Conservation (phyloP, 2,888 invertebrate species). For the Malachius bipustulatus region DNA sequence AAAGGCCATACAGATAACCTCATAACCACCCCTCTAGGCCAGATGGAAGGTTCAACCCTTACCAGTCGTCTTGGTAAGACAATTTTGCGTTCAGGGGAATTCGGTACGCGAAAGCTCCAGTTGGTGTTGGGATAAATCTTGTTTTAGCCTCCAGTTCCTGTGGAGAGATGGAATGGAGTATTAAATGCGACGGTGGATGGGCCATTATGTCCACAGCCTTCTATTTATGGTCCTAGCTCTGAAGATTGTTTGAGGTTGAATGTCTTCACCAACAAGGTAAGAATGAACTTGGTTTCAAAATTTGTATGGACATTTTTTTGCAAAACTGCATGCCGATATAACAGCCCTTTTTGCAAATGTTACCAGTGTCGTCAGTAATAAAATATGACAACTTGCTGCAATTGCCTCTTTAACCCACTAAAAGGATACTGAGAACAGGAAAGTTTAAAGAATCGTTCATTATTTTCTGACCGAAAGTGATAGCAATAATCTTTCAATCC, state of each 20-base stretch:
- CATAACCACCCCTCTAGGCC: slow-evolving; percentile 22
- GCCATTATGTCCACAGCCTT: slow-evolving; percentile 32
- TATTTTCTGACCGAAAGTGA: too few relatives aligned
- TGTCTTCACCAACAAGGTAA: slow-evolving; percentile 44
- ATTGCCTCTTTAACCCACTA: too few relatives aligned
- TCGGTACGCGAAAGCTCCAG: slow-evolving; percentile 27
- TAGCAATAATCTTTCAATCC: too few relatives aligned
- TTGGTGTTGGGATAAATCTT: slow-evolving; percentile 17
- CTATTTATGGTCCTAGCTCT: slow-evolving; percentile 30
- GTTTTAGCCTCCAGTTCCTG: slow-evolving; percentile 30
- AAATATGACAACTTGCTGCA: too few relatives aligned
- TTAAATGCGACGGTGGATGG: slow-evolving; percentile 32
- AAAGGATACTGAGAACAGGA: too few relatives aligned
- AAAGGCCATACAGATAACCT: slow-evolving; percentile 7
- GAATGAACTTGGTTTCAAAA: too few relatives aligned
- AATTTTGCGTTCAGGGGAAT: slow-evolving; percentile 28
- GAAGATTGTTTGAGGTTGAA: slow-evolving; percentile 57
- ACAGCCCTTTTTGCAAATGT: too few relatives aligned
- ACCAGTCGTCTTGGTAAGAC: slow-evolving; percentile 24
- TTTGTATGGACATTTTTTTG: too few relatives aligned
- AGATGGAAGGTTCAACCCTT: slow-evolving; percentile 24
- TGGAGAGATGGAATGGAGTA: slow-evolving; percentile 30
- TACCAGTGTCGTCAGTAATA: too few relatives aligned
- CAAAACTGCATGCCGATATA: too few relatives aligned
- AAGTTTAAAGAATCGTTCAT: too few relatives aligned